Conservation (phyloP, 1,140 invertebrate genomes). For the Atta texana region DNA sequence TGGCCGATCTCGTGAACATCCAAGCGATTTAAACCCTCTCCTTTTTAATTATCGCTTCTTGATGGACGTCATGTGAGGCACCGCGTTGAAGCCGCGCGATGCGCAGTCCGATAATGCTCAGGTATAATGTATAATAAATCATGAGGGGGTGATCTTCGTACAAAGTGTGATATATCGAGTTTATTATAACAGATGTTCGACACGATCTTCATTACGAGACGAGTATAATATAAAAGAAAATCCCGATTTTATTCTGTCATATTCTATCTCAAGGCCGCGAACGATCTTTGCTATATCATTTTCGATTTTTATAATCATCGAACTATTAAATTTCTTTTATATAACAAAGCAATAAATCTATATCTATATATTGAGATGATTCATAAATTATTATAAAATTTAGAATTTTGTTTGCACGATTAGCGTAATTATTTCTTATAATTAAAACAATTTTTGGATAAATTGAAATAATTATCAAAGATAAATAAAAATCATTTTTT, state of each 20-base stretch:
- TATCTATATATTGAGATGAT: background rate
- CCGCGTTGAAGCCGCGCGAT: conserved; percentile 49
- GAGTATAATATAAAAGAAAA: conserved; percentile 38
- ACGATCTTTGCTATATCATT: background rate
- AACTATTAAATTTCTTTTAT: background rate
- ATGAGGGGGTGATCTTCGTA: conserved; percentile 50
- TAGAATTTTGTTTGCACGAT: background rate
- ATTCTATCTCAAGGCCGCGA: conserved; percentile 5
- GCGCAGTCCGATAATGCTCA: conserved; percentile 53
- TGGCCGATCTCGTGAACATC: conserved; percentile 53
- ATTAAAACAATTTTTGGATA: background rate
- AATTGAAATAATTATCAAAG: background rate
- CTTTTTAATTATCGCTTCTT: conserved; percentile 63
- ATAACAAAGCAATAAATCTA: background rate
- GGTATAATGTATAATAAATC: conserved; percentile 67
- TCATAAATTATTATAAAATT: conserved; percentile 4
- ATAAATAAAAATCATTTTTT: background rate
- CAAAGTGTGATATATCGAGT: conserved; percentile 49
- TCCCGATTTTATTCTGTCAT: conserved; percentile 19
- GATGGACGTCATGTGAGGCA: conserved; percentile 51
- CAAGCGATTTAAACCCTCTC: conserved; percentile 45
- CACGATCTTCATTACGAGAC: conserved; percentile 51
- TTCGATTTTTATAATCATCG: background rate
- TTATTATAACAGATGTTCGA: conserved; percentile 65
- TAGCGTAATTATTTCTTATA: background rate